Evolutionary conservation across 2,113 vertebrate species (phyloP).

Genomic region (Tylochromis polylepis): DNA sequence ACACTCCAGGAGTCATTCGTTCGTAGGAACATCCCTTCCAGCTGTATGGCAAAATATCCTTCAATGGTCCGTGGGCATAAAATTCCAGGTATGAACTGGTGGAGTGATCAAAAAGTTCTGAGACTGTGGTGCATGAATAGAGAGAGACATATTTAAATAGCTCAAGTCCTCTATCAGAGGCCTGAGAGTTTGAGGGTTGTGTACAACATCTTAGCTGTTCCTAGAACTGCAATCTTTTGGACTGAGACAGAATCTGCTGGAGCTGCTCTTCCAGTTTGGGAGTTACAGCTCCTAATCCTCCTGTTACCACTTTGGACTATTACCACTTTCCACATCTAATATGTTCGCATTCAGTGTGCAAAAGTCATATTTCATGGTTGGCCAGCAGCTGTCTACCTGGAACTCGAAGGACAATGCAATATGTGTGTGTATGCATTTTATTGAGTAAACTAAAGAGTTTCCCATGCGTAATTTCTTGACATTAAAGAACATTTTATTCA

Average conservation of each 20-base stretch:
- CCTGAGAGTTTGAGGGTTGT: background rate
- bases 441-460: background rate
- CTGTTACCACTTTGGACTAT: no score
- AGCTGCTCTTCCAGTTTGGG: background rate
- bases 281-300: background rate
- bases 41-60: background rate
- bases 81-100: background rate
- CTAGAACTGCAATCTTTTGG: background rate
- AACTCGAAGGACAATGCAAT: background rate
- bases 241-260: background rate
- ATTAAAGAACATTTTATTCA: background rate
- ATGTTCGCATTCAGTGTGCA: accelerated
- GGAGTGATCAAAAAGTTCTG: background rate
- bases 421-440: accelerated
- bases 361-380: background rate
- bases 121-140: background rate
- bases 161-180: accelerated
- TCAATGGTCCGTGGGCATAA: background rate
- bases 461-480: background rate
- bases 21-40: background rate
- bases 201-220: background rate
- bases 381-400: background rate
- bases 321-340: background rate
- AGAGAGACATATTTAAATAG: background rate
- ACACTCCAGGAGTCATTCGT: background rate